A percentile compares a stretch with the other conserved stretches of the same genome.
Conservation (phyloP, 2,888 invertebrate species). For the Mechanitis messenoides region DNA sequence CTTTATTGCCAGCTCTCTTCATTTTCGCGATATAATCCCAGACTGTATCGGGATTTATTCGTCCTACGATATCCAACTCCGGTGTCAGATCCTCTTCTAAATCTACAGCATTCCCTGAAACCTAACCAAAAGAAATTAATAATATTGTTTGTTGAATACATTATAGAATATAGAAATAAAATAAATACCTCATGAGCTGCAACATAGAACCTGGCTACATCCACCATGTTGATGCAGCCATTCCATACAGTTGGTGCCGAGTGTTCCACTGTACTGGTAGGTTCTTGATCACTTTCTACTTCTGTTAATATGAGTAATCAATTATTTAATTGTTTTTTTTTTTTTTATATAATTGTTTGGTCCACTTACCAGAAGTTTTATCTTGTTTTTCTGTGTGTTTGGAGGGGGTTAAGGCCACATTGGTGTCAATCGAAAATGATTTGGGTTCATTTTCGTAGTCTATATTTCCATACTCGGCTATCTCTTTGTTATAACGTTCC, state of each 20-base stretch:
- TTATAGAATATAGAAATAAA: background rate
- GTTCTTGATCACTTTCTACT: slow-evolving; percentile 85
- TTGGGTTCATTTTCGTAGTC: slow-evolving; percentile 52
- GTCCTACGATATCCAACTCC: slow-evolving; percentile 91
- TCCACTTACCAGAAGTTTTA: slow-evolving; percentile 49
- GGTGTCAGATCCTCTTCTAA: slow-evolving; percentile 84
- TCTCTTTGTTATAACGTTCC: slow-evolving; percentile 55
- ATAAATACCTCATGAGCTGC: slow-evolving; percentile 83
- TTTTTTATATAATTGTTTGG: background rate
- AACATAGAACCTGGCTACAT: slow-evolving; percentile 91
- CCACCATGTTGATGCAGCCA: slow-evolving; percentile 92
- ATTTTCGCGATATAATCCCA: slow-evolving; percentile 96
- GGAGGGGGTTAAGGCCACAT: slow-evolving; percentile 42
- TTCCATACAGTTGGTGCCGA: slow-evolving; percentile 81
- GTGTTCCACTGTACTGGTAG: slow-evolving; percentile 83
- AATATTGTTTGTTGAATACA: background rate
- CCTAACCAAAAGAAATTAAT: slow-evolving; percentile 39
- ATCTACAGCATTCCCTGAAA: slow-evolving; percentile 80
- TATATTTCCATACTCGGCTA: slow-evolving; percentile 43
- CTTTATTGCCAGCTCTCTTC: slow-evolving; percentile 90
- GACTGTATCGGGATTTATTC: slow-evolving; percentile 92
- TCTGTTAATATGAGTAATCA: slow-evolving; percentile 43
- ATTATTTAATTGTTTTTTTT: background rate
- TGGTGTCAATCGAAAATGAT: slow-evolving; percentile 49
- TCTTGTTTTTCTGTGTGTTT: slow-evolving; percentile 47